These are phyloP conservation scores for Cyrtodaria siliqua DNA, from an alignment of 2,888 invertebrate genomes.

Conservation along the genomic window DNA sequence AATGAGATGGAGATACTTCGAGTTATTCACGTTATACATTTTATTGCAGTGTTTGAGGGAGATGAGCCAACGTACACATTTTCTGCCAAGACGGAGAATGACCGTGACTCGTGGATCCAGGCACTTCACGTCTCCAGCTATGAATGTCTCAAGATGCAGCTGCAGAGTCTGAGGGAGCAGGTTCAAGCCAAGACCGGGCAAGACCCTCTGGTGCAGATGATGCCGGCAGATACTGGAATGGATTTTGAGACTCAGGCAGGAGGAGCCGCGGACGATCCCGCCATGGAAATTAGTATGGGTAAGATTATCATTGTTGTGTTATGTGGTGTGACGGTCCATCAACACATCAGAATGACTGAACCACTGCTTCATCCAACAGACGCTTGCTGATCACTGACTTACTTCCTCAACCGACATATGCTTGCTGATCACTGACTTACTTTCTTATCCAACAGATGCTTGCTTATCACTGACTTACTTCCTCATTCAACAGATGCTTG, in stretches of 20 bases:
- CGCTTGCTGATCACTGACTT: no score
- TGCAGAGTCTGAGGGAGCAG: constrained; percentile 87
- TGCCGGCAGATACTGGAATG: constrained; percentile 71
- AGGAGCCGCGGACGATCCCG: constrained; percentile 75
- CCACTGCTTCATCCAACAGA: no score
- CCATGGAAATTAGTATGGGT: constrained; percentile 83
- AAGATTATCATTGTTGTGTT: no score
- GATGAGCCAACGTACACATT: constrained; percentile 91
- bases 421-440: no score
- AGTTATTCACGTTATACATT: no score
- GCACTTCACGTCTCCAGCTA: constrained; percentile 94
- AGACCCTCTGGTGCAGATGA: constrained; percentile 79
- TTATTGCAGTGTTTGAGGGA: constrained; percentile 88
- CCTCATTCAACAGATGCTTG: no score
- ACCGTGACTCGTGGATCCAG: constrained; percentile 94
- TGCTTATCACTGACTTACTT: no score
- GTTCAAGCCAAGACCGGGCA: constrained; percentile 81
- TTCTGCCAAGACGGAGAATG: constrained; percentile 92
- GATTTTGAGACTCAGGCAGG: constrained; percentile 74
- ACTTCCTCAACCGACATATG: no score
- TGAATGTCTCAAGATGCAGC: constrained; percentile 92
- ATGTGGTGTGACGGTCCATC: no score
- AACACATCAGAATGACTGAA: no score
- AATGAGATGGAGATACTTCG: no score
- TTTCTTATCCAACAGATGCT: no score